Evolutionary conservation across 2,113 vertebrate genomes (phyloP).

Genomic region (Coptodon bakossiorum): DNA sequence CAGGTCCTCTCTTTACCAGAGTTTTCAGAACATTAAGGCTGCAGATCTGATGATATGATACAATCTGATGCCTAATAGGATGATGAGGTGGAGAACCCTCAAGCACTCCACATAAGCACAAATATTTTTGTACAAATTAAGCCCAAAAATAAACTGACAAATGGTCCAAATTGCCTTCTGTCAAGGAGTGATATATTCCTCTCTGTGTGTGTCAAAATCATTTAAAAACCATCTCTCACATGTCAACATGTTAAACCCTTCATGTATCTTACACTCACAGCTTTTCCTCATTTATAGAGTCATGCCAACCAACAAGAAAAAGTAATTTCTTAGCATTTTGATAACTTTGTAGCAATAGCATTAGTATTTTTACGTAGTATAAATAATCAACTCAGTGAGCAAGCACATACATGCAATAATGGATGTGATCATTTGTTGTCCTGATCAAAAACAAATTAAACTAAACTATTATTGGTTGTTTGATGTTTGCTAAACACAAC

Average conservation of each 20-base stretch:
- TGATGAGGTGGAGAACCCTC: background rate
- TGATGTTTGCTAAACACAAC: background rate
- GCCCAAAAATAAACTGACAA: background rate
- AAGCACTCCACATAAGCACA: background rate
- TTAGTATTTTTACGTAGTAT: background rate
- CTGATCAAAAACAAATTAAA: background rate
- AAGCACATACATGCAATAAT: background rate
- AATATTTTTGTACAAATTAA: background rate
- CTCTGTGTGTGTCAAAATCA: background rate
- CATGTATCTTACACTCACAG: background rate
- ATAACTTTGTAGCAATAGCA: background rate
- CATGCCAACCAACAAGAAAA: background rate
- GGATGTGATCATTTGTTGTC: background rate
- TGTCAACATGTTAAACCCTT: background rate
- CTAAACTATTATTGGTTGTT: background rate
- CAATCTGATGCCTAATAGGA: background rate
- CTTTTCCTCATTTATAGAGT: slow-evolving; percentile 7
- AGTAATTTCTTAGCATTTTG: background rate
- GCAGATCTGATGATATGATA: background rate
- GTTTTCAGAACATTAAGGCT: background rate
- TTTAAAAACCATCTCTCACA: background rate
- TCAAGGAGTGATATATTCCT: background rate
- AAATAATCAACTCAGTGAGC: background rate
- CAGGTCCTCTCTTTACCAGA: background rate
- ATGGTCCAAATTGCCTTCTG: background rate